Evolutionary conservation across 2,113 vertebrate genomes (phyloP), one percentile per base, ranked within the genome.

Genomic region (Nycticryphes semicollaris): DNA sequence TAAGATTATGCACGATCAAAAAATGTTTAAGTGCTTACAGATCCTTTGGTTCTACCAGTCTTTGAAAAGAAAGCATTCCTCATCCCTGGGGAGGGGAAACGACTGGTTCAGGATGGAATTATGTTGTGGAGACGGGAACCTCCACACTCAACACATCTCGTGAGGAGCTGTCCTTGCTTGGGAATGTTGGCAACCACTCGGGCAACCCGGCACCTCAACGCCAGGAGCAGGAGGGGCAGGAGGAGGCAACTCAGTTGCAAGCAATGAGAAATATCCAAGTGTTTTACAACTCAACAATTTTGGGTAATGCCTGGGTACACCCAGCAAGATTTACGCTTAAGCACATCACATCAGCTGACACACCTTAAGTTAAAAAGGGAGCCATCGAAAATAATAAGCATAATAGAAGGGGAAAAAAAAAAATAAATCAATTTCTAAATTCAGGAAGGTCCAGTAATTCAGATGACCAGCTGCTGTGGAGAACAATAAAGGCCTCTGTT

Each of bases 341-440:
- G 39, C 53, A 48, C 24, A 25, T 3, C 14, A 35, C 37, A 2
- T 27, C 24, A 18, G 51, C 47, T 62, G 50, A 22, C 28, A 66
- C 30, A 51, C 14, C 20, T 67, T 3, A 0, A 41, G 8, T 41
- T 31, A 24, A 47, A 37, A 88, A 53, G 19, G 4, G 0, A 19
- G 18, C n/a, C 53, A 59, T 14, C 60, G 24, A 6, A 41, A 76
- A 59, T 35, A 50, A 19, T 0, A 4, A 83, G 30, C 28, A 4
- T 6, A 12, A 13, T 0, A 14, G 39, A 41, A 56, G 25, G 28
- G 47, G n/a, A 60, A 59, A 23, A 62, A 59, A 60, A 59, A 23
- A 62, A 41, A 16, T 20, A 45, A 54, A 31, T 17, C 9, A 0
- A 4, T 15, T 41, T 28, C 16, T 25, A 69, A 14, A 19, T 23